A percentile compares a stretch with the other conserved stretches of the same genome.
Conservation (phyloP, 2,113 vertebrate genomes). For the Uria aalge region DNA sequence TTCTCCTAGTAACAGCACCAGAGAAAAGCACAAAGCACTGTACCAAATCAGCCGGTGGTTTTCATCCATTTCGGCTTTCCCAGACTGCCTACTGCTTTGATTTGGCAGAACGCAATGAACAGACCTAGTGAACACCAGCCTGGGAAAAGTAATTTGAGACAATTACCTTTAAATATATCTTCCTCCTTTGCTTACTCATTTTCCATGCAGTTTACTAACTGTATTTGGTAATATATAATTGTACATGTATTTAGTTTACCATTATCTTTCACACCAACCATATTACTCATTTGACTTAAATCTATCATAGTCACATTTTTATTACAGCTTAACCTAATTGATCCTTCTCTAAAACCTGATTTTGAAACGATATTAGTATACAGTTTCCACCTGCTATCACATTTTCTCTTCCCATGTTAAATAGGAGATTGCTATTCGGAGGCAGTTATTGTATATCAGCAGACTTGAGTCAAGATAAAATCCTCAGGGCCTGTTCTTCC, state of each 20-base stretch:
- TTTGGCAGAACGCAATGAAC: not conserved
- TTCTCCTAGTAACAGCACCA: not conserved
- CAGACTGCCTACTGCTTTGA: not conserved
- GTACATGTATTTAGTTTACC: not conserved
- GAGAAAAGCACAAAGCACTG: not conserved
- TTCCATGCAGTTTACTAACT: not conserved
- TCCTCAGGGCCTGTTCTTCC: not conserved
- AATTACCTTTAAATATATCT: not conserved
- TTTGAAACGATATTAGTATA: not conserved
- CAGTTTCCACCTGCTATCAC: not conserved
- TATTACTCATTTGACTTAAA: not conserved
- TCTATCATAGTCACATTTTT: not conserved
- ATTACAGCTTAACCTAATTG: not conserved
- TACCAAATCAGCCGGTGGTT: not conserved
- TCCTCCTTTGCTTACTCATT: not conserved
- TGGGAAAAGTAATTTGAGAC: not conserved
- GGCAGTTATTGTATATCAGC: not conserved
- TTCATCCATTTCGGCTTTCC: not conserved
- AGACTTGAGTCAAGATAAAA: not conserved
- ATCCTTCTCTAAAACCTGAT: not conserved
- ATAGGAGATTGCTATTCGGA: not conserved
- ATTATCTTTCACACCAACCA: not conserved
- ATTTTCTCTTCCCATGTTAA: not conserved
- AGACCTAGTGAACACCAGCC: accelerated
- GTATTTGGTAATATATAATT: not conserved